Evolutionary conservation across 2,888 invertebrate genomes (phyloP).

Genomic region (Orthonevra nobilis): DNA sequence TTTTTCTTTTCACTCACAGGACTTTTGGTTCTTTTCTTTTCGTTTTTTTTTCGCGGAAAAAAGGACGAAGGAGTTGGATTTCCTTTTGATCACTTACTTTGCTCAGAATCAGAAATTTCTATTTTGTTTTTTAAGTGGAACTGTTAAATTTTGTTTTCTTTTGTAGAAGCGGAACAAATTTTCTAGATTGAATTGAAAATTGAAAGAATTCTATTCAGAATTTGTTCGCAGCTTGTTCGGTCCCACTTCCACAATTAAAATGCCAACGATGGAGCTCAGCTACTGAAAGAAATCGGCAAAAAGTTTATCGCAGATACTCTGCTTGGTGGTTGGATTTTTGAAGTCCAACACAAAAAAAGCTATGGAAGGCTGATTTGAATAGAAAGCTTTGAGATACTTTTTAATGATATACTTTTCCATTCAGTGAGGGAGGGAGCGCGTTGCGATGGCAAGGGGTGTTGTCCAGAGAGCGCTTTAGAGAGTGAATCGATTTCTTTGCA

Average conservation of each 20-base stretch:
- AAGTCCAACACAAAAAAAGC: conserved; percentile 14
- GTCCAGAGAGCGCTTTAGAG: conserved; percentile 11
- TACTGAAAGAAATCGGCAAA: conserved; percentile 74
- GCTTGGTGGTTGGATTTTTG: conserved; percentile 33
- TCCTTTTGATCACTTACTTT: conserved; percentile 46
- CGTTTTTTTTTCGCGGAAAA: conserved; percentile 70
- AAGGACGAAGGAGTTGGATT: conserved; percentile 16
- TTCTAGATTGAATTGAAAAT: conserved; percentile 33
- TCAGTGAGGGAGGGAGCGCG: conserved; percentile 5
- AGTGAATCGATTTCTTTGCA: conserved; percentile 60
- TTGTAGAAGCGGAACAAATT: conserved; percentile 62
- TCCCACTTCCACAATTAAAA: conserved; percentile 80
- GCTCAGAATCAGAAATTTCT: too few species aligned
- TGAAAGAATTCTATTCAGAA: conserved; percentile 30
- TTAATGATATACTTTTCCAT: conserved; percentile 15
- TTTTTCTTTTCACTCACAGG: conserved; percentile 72
- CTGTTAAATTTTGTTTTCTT: conserved; percentile 12
- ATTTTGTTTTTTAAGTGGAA: conserved; percentile 22
- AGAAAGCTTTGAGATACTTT: conserved; percentile 26
- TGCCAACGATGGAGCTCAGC: conserved; percentile 79
- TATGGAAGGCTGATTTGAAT: conserved; percentile 18
- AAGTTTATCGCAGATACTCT: conserved; percentile 72
- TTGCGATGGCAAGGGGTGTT: neutral
- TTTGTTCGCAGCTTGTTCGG: conserved; percentile 70
- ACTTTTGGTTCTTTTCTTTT: too few species aligned